A percentile compares a stretch with the other conserved stretches of the same genome.
phyloP scores from a whole-genome alignment of 2,888 invertebrate species.

The Melanostoma mellinum region DNA sequence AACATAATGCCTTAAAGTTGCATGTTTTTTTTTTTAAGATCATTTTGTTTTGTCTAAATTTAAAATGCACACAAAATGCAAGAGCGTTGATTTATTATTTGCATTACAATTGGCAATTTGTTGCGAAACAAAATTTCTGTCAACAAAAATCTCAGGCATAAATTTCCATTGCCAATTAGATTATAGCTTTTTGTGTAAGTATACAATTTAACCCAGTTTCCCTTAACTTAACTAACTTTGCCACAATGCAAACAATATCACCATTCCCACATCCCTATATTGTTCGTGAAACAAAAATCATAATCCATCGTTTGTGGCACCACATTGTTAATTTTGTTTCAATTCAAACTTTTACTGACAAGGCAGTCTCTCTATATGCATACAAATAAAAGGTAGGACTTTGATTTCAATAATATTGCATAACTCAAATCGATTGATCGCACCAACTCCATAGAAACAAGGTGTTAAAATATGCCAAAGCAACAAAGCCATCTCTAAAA shows the following conservation, averaged over 20 bases:
- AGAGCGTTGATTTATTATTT: no score
- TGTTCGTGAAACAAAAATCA: not conserved
- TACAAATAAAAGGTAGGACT: not conserved
- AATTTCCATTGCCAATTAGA: conserved; percentile 35
- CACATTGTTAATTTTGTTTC: no score
- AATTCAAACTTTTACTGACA: conserved; percentile 3
- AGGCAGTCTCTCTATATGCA: conserved; percentile 36
- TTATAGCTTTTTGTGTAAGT: not conserved
- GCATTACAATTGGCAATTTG: no score
- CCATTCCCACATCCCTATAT: not conserved
- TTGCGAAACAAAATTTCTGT: no score
- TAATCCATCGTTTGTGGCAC: not conserved
- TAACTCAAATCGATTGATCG: not conserved
- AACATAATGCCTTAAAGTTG: no score
- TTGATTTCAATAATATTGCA: conserved; percentile 24
- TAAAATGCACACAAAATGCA: no score
- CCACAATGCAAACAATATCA: not conserved
- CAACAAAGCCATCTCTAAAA: conserved; percentile 50
- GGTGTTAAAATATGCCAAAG: conserved; percentile 68
- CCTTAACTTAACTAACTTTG: not conserved
- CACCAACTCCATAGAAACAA: conserved; percentile 7
- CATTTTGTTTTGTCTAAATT: no score
- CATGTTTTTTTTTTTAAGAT: no score
- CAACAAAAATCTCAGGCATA: conserved; percentile 3
- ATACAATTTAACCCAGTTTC: not conserved